Conservation (phyloP, 2,113 vertebrate species). For the Zosterops borbonicus region DNA sequence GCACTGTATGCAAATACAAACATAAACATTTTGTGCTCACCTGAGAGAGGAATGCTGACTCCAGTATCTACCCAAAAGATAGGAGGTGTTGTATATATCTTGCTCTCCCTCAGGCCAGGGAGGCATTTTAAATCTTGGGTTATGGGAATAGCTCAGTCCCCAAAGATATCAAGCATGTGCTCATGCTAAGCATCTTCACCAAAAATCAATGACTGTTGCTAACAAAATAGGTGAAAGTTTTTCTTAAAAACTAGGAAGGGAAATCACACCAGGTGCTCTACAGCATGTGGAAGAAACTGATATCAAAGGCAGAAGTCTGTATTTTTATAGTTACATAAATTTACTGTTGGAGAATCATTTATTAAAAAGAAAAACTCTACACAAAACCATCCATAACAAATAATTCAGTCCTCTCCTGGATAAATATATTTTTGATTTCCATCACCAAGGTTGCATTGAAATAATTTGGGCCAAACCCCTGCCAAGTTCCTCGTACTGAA, state of each 20-base stretch:
- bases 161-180: background rate
- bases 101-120: background rate
- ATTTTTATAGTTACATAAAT: background rate
- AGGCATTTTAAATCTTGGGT: background rate
- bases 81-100: fast-evolving
- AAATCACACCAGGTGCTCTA: background rate
- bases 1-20: background rate
- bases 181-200: background rate
- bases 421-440: background rate
- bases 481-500: background rate
- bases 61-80: background rate
- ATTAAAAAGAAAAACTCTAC: background rate
- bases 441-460: background rate
- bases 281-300: background rate
- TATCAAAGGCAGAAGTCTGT: background rate
- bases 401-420: background rate
- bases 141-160: background rate
- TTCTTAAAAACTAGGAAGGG: background rate
- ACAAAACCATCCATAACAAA: background rate
- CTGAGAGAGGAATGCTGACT: background rate
- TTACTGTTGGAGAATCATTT: background rate
- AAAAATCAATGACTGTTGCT: background rate
- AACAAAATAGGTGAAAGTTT: background rate
- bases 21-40: background rate
- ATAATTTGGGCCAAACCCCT: background rate